These are phyloP conservation scores for Formicarius rufipectus DNA, from an alignment of 2,113 vertebrate species.

Conservation along the genomic window DNA sequence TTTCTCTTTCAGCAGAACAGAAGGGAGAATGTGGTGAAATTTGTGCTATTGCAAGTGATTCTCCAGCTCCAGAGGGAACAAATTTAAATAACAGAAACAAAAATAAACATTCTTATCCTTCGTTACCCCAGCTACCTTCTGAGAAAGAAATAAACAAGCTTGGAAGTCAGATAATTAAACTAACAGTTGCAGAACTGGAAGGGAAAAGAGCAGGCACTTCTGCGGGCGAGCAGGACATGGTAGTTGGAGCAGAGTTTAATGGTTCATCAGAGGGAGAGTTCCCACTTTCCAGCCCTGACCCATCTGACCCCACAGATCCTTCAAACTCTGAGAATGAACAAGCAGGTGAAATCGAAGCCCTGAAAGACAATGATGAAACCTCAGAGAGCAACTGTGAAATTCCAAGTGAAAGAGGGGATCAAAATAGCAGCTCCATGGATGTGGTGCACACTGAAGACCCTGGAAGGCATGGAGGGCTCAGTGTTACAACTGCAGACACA, in stretches of 20 bases:
- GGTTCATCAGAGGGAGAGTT: slow-evolving; percentile 27
- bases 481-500: neutral
- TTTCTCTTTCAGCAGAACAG: slow-evolving; percentile 77
- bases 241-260: slow-evolving; percentile 40
- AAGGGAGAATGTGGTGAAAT: slow-evolving; percentile 71
- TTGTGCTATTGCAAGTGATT: slow-evolving; percentile 55
- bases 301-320: slow-evolving; percentile 29
- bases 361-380: neutral
- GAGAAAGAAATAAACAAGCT: slow-evolving; percentile 70
- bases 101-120: slow-evolving; percentile 67
- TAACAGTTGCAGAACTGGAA: slow-evolving; percentile 61
- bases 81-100: slow-evolving; percentile 73
- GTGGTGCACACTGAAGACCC: neutral
- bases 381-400: neutral
- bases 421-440: neutral
- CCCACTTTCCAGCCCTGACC: slow-evolving; percentile 19
- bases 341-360: neutral
- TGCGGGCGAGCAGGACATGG: neutral
- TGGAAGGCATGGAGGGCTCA: neutral
- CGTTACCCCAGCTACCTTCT: slow-evolving; percentile 55
- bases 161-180: slow-evolving; percentile 67
- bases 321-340: neutral
- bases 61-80: slow-evolving; percentile 70
- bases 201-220: slow-evolving; percentile 43
- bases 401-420: neutral